A percentile compares a stretch with the other conserved stretches of the same genome.
phyloP scores from a whole-genome alignment of 2,797 vertebrate genomes.

The Falco concolor region DNA sequence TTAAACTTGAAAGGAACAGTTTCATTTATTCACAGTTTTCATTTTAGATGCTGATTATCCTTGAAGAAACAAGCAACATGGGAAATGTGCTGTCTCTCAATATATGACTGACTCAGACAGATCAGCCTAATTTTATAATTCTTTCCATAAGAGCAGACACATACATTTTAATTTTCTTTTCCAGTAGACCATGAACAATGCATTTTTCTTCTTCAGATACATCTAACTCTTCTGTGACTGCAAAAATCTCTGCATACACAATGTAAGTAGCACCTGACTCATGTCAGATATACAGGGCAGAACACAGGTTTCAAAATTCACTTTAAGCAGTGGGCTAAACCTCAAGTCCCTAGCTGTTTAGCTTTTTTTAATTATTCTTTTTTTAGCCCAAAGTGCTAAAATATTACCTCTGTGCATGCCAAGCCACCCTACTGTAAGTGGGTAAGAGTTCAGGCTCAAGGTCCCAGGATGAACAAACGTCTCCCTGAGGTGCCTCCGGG shows the following conservation, averaged over 20 bases:
- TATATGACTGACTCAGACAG: neutral
- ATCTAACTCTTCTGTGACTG: neutral
- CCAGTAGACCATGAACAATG: neutral
- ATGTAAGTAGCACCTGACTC: neutral
- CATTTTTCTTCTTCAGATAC: neutral
- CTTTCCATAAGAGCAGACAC: neutral
- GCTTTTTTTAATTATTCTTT: neutral
- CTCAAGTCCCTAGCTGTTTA: neutral
- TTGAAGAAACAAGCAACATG: neutral
- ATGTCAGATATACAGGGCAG: neutral
- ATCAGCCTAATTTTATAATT: constrained; percentile 4
- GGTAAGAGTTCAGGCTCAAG: neutral
- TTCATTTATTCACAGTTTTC: neutral
- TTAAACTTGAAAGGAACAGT: neutral
- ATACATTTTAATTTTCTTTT: constrained; percentile 26
- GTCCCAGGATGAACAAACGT: neutral
- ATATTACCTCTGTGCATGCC: neutral
- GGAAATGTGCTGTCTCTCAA: neutral
- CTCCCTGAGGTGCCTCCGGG: neutral
- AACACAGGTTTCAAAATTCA: neutral
- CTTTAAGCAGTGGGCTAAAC: neutral
- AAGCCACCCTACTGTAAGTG: neutral
- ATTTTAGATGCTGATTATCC: neutral
- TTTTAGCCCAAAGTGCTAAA: neutral
- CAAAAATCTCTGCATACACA: neutral